Conservation (phyloP, 2,888 invertebrate species). For the Tanaodytes sp. region DNA sequence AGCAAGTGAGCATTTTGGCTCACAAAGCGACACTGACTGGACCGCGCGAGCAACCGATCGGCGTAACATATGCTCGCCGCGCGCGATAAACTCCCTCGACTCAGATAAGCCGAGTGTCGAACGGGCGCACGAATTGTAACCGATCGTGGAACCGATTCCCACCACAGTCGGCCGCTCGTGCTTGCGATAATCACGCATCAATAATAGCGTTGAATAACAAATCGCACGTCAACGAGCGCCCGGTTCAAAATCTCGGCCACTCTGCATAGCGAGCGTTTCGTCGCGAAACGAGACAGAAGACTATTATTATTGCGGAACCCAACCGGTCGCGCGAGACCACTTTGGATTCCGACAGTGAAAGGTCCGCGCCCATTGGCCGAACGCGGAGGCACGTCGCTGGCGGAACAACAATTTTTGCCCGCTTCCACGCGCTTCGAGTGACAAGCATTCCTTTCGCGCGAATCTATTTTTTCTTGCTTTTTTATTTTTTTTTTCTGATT, state of each 20-base stretch:
- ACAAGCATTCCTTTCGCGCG: too few relatives aligned
- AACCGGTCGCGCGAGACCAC: conserved; percentile 56
- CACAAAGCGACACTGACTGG: conserved; percentile 17
- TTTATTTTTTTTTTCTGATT: too few relatives aligned
- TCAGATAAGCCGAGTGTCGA: conserved; percentile 20
- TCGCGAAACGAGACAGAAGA: conserved; percentile 28
- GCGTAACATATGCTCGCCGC: conserved; percentile 45
- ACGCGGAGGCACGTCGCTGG: conserved; percentile 50
- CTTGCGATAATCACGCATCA: conserved; percentile 8
- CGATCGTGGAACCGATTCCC: conserved; percentile 2
- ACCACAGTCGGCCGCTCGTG: neutral
- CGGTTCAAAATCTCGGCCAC: conserved; percentile 7
- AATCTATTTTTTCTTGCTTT: too few relatives aligned
- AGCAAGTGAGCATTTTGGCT: conserved; percentile 46
- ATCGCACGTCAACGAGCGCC: neutral
- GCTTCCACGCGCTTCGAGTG: conserved; percentile 30
- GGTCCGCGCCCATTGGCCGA: conserved; percentile 54
- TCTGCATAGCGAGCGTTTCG: too few relatives aligned
- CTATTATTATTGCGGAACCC: conserved; percentile 29
- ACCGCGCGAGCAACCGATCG: neutral
- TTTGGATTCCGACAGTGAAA: conserved; percentile 64
- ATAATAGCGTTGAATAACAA: neutral
- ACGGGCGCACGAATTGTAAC: conserved; percentile 14
- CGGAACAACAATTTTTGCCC: conserved; percentile 23
- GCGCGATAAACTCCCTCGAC: conserved; percentile 26